A percentile compares a stretch with the other conserved stretches of the same genome.
phyloP scores from a whole-genome alignment of 2,113 vertebrate species.

The Aegithalos caudatus region DNA sequence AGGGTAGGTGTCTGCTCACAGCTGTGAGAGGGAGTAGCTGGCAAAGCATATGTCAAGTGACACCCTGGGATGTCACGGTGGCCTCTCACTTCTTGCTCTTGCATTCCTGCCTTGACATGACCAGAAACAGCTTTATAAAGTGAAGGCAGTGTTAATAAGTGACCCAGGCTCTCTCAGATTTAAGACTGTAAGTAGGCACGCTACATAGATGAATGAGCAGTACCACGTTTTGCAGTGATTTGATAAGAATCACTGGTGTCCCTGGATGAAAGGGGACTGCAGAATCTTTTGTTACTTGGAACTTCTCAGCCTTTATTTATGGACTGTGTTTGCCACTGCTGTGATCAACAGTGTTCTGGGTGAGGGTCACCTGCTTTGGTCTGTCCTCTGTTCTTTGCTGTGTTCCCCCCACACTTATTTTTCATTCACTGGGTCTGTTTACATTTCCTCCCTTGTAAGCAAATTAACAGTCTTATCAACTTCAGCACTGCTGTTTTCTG shows the following conservation, averaged over 20 bases:
- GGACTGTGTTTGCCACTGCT: fast-evolving
- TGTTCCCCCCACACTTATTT: neutral
- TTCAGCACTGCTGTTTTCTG: neutral
- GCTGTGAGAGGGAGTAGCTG: neutral
- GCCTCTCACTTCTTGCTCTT: neutral
- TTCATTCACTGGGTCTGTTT: neutral
- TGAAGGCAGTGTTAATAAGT: neutral
- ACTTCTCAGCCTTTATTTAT: neutral
- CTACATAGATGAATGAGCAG: neutral
- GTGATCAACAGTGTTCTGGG: neutral
- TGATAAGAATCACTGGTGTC: fast-evolving
- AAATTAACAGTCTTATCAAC: neutral
- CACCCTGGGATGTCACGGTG: fast-evolving
- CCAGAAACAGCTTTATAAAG: neutral
- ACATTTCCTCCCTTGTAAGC: neutral
- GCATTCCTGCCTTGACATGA: neutral
- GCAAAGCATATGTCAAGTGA: neutral
- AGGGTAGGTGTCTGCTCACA: neutral
- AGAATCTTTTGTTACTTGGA: neutral
- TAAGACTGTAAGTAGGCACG: neutral
- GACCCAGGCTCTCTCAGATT: neutral
- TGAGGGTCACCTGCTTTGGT: neutral
- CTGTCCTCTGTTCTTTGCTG: neutral
- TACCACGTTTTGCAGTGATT: neutral
- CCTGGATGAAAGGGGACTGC: neutral